phyloP scores from a whole-genome alignment of 2,888 invertebrate species.

The Cantharis lateralis region DNA sequence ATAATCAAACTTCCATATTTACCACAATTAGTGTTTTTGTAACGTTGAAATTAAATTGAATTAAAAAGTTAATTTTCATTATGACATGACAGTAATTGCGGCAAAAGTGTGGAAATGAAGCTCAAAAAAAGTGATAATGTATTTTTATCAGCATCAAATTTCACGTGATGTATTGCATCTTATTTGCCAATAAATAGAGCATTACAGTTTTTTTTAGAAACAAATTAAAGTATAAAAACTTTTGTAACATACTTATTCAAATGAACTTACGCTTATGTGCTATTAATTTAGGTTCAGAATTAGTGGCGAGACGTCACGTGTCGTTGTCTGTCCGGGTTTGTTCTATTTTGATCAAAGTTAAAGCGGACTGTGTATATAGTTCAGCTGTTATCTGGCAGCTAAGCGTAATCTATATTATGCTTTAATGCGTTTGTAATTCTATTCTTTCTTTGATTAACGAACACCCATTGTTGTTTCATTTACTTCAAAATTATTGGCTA shows the following conservation, averaged over 20 bases:
- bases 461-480: not conserved
- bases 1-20: not conserved
- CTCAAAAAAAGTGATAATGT: not conserved
- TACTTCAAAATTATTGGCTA: not conserved
- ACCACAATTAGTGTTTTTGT: not conserved
- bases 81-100: not conserved
- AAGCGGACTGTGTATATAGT: constrained; percentile 6
- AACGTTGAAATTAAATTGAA: not conserved
- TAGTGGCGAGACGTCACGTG: constrained; percentile 27
- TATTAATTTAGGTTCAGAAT: constrained; percentile 26
- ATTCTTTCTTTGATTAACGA: constrained; percentile 1
- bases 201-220: not conserved
- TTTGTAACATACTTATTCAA: not conserved
- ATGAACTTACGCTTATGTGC: not conserved
- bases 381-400: constrained; percentile 14
- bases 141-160: not conserved
- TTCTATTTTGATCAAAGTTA: constrained; percentile 22
- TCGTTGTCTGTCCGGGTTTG: constrained; percentile 27
- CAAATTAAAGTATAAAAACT: not conserved
- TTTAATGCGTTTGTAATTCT: constrained; percentile 1
- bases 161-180: not conserved
- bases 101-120: not conserved
- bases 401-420: constrained; percentile 7
- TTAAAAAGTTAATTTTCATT: not conserved
- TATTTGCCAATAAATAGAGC: not conserved